Conservation (phyloP, 2,113 vertebrate genomes). For the Eublepharis macularius region DNA sequence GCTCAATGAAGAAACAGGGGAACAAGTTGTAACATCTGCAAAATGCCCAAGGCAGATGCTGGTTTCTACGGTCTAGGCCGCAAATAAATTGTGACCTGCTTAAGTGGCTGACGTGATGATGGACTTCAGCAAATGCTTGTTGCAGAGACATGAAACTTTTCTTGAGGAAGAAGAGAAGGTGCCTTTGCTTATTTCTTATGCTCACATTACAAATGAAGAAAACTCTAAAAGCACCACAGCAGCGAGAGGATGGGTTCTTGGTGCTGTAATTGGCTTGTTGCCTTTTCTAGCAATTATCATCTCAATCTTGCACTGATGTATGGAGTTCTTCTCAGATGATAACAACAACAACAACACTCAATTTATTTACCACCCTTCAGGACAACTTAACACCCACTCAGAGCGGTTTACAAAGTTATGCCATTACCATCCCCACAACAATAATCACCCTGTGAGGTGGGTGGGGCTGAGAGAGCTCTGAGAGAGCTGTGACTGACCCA, state of each 20-base stretch:
- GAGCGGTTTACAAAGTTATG: too few species aligned
- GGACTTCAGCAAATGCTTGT: background rate
- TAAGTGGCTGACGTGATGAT: background rate
- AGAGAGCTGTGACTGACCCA: too few species aligned
- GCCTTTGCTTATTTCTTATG: background rate
- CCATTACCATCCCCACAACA: too few species aligned
- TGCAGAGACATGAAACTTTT: background rate
- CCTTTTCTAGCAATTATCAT: too few species aligned
- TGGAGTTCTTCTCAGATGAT: too few species aligned
- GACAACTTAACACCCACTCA: too few species aligned
- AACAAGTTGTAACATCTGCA: background rate
- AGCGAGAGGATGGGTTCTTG: too few species aligned
- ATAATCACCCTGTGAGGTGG: too few species aligned
- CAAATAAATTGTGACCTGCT: background rate
- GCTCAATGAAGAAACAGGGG: background rate
- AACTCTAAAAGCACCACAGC: background rate
- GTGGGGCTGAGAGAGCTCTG: too few species aligned
- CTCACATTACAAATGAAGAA: background rate
- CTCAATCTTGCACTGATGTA: too few species aligned
- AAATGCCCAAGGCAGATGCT: fast-evolving
- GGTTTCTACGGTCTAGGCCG: fast-evolving
- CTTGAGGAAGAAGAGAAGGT: background rate
- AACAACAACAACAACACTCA: too few species aligned
- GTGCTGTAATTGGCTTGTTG: background rate
- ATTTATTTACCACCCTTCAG: too few species aligned